phyloP scores from a whole-genome alignment of 2,113 vertebrate species.

The Scytalopus superciliaris region DNA sequence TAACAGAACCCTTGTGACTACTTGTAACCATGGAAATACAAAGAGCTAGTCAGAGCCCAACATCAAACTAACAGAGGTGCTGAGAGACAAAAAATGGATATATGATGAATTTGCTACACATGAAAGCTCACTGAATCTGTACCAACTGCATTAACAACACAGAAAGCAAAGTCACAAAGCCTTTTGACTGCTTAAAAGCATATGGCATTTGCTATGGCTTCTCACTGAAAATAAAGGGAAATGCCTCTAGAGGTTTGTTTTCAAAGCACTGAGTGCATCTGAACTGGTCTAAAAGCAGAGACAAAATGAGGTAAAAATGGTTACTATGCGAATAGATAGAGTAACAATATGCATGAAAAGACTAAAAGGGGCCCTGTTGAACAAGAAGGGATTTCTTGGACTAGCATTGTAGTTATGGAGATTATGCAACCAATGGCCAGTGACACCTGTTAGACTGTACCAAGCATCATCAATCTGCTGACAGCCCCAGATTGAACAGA shows the following conservation, averaged over 20 bases:
- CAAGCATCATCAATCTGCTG: neutral
- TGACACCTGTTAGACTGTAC: neutral
- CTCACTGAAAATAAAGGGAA: neutral
- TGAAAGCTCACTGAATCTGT: constrained; percentile 50
- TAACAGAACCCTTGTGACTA: constrained; percentile 38
- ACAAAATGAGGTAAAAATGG: neutral
- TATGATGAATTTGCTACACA: constrained; percentile 45
- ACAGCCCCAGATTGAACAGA: neutral
- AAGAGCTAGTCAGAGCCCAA: constrained; percentile 33
- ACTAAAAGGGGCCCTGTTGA: neutral
- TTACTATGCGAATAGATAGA: neutral
- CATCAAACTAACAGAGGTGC: constrained; percentile 46
- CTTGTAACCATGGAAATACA: constrained; percentile 57
- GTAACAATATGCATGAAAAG: neutral
- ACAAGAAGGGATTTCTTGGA: neutral
- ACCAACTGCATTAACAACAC: constrained; percentile 49
- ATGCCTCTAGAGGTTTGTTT: neutral
- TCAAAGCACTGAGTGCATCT: neutral
- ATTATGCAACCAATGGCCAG: neutral
- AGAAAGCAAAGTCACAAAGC: constrained; percentile 44
- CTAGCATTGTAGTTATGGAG: neutral
- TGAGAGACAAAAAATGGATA: constrained; percentile 59
- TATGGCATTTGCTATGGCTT: neutral
- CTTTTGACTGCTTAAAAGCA: constrained; percentile 53
- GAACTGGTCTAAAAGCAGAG: neutral